These are phyloP conservation scores for Chalcosyrphus nemorum DNA, from an alignment of 2,888 invertebrate genomes.

Conservation along the genomic window DNA sequence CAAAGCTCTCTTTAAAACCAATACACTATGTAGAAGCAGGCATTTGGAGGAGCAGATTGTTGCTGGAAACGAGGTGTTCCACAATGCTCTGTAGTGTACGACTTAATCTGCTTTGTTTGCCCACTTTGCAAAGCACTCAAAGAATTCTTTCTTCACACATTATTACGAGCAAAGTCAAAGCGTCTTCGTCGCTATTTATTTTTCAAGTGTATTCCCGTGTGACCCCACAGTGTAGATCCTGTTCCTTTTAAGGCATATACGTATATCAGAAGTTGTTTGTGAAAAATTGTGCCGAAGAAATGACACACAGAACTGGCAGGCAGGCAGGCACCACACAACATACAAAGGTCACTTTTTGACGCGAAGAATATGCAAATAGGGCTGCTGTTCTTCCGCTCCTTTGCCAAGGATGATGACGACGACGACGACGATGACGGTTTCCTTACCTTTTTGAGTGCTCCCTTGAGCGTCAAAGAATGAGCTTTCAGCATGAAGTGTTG, in stretches of 20 bases:
- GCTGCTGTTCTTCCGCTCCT: constrained; percentile 42
- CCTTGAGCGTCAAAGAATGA: constrained; percentile 54
- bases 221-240: constrained; percentile 18
- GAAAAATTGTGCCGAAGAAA: constrained; percentile 19
- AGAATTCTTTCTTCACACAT: neutral
- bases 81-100: neutral
- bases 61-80: neutral
- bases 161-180: neutral
- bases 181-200: constrained; percentile 10
- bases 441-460: constrained; percentile 54
- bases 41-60: neutral
- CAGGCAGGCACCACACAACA: no score
- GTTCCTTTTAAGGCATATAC: neutral
- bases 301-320: constrained; percentile 27
- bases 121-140: constrained; percentile 23
- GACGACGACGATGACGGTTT: no score
- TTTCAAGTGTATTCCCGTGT: constrained; percentile 24
- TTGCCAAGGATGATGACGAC: no score
- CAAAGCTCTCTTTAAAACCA: neutral
- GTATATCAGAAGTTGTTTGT: neutral
- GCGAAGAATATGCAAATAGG: constrained; percentile 64
- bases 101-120: neutral
- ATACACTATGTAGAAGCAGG: neutral
- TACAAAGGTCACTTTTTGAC: constrained; percentile 62
- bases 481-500: constrained; percentile 58